Evolutionary conservation across 2,888 invertebrate genomes (phyloP), one percentile per base, ranked within the genome.

Genomic region (Orthonychiurus folsomi): DNA sequence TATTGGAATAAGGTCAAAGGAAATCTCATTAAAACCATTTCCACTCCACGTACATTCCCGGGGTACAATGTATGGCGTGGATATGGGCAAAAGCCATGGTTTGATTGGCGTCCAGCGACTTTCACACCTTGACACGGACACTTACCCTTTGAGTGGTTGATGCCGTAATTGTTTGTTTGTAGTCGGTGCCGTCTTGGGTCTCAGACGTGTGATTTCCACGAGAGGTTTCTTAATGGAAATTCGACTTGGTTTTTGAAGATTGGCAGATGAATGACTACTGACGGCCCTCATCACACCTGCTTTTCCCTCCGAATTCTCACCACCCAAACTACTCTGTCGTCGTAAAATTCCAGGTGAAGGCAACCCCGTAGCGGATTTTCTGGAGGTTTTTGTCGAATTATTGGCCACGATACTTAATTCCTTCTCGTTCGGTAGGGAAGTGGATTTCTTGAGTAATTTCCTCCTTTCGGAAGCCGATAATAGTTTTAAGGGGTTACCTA

Each of bases 171-270:
- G n/a, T n/a, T 5, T 37, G 37, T 37, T 37, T 15, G 9, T 15
- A 9, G 37, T 37, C 37, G 59, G 59, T 24, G 59, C 59, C 18
- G 59, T 59, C 37, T 24, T 59, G 48, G 59, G 59, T 59, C 59
- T n/a, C 21, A 59, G 26, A 24, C 50, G n/a, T 5, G 56, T 56
- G 12, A 52, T 52, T 20, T 52, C 52, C 9, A 52, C 20, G 20
- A 52, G 20, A 23, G 52, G 52, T 52, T 52, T 52, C 52, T 52
- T 52, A 20, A 52, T 52, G 20, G 24, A 20, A 37, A 37, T 37
- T 37, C 37, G 37, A 15, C 37, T 37, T 9, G n/a, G 9, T 20
- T 5, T 52, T 9, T 5, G 5, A 5, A 20, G 3, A 5, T 5
- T 52, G 9, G 52, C n/a, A 5, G n/a, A 3, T 52, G 20, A 12